Evolutionary conservation across 1,140 invertebrate genomes (phyloP).

Genomic region (Helicorthomorpha holstii): DNA sequence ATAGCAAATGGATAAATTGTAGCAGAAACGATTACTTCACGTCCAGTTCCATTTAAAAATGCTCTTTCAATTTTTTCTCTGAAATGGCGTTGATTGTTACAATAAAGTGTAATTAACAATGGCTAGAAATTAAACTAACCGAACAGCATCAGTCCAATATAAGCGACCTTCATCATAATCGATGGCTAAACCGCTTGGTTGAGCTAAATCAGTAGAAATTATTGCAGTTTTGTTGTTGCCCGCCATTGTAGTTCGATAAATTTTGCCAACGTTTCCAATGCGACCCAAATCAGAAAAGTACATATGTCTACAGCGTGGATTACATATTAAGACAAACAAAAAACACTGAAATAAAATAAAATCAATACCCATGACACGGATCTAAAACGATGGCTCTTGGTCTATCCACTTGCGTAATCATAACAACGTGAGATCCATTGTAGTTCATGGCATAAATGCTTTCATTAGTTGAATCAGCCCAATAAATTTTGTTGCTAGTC

Average conservation of each 20-base stretch:
- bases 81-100: neutral
- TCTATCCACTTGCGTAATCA: slow-evolving; percentile 80
- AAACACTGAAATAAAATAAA: too few relatives aligned
- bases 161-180: slow-evolving; percentile 90
- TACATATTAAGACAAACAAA: slow-evolving; percentile 14
- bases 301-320: too few relatives aligned
- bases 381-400: slow-evolving; percentile 90
- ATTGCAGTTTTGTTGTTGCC: slow-evolving; percentile 81
- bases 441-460: slow-evolving; percentile 91
- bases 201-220: slow-evolving; percentile 74
- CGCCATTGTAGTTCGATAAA: slow-evolving; percentile 90
- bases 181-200: slow-evolving; percentile 87
- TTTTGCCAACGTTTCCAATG: slow-evolving; percentile 81
- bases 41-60: slow-evolving; percentile 59
- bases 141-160: slow-evolving; percentile 94
- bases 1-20: slow-evolving; percentile 95
- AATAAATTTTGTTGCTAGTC: slow-evolving; percentile 92
- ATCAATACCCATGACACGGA: slow-evolving; percentile 85
- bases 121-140: slow-evolving; percentile 25
- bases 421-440: slow-evolving; percentile 70
- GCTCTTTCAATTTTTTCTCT: slow-evolving; percentile 89
- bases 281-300: slow-evolving; percentile 89
- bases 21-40: slow-evolving; percentile 49
- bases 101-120: neutral
- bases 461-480: slow-evolving; percentile 87